Evolutionary conservation across 2,797 vertebrate genomes (phyloP).

Genomic region (Diplodus puntazzo): DNA sequence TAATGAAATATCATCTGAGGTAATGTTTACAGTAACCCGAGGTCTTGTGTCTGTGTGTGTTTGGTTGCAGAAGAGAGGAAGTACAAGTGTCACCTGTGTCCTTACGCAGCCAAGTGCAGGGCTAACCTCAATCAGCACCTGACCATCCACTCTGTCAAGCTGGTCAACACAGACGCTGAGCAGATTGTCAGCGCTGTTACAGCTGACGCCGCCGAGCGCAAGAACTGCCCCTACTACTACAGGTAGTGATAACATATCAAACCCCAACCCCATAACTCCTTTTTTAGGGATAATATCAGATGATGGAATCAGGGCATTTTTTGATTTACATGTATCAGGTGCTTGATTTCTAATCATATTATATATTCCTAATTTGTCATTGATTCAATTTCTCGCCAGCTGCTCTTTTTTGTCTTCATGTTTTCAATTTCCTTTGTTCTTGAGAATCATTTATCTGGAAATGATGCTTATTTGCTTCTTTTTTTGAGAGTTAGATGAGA

Average conservation of each 20-base stretch:
- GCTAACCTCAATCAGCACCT: constrained; percentile 99
- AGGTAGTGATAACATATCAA: constrained; percentile 82
- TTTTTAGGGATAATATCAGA: not conserved
- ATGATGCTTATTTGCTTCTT: not conserved
- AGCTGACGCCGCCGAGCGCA: constrained; percentile 91
- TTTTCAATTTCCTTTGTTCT: not conserved
- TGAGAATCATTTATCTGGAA: not conserved
- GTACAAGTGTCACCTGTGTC: constrained; percentile 99
- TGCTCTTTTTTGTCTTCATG: not conserved
- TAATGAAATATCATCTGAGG: constrained; percentile 55
- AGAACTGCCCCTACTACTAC: constrained; percentile 97
- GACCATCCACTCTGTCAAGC: constrained; percentile 98
- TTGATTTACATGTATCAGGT: not conserved
- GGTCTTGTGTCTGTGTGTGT: constrained; percentile 59
- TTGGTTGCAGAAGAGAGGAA: constrained; percentile 94
- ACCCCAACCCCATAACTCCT: not conserved
- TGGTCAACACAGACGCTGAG: constrained; percentile 96
- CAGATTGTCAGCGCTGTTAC: constrained; percentile 95
- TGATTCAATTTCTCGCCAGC: not conserved
- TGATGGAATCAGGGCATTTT: not conserved
- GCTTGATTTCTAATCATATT: not conserved
- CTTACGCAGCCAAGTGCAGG: constrained; percentile 98
- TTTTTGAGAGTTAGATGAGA: not conserved
- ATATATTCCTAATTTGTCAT: not conserved
- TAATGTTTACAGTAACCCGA: constrained; percentile 56